phyloP scores from a whole-genome alignment of 2,888 invertebrate genomes.

The Drosophila cognata region DNA sequence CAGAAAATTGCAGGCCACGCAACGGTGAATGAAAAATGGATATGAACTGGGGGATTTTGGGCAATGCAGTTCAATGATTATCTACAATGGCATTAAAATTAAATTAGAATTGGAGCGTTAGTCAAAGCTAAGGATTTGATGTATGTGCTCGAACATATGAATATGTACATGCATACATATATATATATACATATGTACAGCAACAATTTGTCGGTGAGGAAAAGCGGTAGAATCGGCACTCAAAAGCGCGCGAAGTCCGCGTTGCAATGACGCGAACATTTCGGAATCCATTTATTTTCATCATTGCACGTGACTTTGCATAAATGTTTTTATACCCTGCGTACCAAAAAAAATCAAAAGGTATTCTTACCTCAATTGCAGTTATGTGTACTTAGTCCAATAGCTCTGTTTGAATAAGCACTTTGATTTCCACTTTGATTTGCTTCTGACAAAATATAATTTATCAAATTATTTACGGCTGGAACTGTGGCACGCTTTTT shows the following conservation, averaged over 20 bases:
- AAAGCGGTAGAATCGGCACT: conserved; percentile 6
- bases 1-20: conserved; percentile 22
- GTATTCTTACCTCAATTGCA: not conserved
- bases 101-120: conserved; percentile 55
- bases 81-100: conserved; percentile 61
- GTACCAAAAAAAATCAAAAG: not conserved
- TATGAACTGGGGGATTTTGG: not conserved
- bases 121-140: not conserved
- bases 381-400: not conserved
- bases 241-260: conserved; percentile 17
- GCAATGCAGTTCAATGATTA: conserved; percentile 38
- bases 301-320: conserved; percentile 82
- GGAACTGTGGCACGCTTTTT: too few relatives aligned
- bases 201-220: conserved; percentile 63
- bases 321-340: conserved; percentile 30
- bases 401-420: not conserved
- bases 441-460: too few relatives aligned
- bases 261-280: conserved; percentile 72
- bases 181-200: conserved; percentile 19
- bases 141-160: not conserved
- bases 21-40: conserved; percentile 43
- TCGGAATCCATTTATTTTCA: conserved; percentile 84
- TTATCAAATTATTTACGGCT: too few relatives aligned
- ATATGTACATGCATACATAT: not conserved
- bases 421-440: too few relatives aligned